A percentile compares a stretch with the other conserved stretches of the same genome.
Evolutionary conservation across 92 coral and sea anemone species (phyloP).

Genomic region (Pocillopora grandis): DNA sequence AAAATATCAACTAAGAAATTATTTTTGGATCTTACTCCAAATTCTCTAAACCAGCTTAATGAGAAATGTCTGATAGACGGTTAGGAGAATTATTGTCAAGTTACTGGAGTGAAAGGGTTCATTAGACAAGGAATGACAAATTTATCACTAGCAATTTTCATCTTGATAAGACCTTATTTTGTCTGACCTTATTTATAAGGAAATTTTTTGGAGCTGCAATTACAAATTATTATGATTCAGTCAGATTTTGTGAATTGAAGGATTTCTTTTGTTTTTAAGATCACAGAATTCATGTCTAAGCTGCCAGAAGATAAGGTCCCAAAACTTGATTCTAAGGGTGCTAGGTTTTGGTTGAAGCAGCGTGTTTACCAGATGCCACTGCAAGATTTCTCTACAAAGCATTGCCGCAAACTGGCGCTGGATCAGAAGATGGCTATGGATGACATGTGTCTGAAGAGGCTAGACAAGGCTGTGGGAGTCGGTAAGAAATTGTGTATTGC

Average conservation of each 20-base stretch:
- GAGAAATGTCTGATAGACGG: no score
- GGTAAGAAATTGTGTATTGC: slow-evolving; percentile 52
- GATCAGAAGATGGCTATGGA: slow-evolving; percentile 97
- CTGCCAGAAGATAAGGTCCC: slow-evolving; percentile 80
- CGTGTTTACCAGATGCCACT: slow-evolving; percentile 85
- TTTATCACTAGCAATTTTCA: no score
- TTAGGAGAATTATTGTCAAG: no score
- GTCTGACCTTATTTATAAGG: not conserved
- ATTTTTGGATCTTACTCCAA: no score
- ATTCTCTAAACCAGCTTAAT: no score
- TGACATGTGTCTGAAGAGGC: slow-evolving; percentile 69
- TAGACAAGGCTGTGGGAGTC: slow-evolving; percentile 72
- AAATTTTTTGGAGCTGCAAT: not conserved
- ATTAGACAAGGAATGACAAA: no score
- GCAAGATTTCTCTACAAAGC: slow-evolving; percentile 93
- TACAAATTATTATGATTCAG: no score
- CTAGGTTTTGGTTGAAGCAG: slow-evolving; percentile 71
- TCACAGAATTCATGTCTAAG: slow-evolving; percentile 72
- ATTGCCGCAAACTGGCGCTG: slow-evolving; percentile 79
- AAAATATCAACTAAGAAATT: no score
- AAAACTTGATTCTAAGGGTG: slow-evolving; percentile 71
- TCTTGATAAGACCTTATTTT: no score
- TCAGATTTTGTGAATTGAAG: not conserved
- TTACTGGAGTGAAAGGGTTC: no score
- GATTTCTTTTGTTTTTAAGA: slow-evolving; percentile 38